phyloP scores from a whole-genome alignment of 2,113 vertebrate species.

The Clarias batrachus region DNA sequence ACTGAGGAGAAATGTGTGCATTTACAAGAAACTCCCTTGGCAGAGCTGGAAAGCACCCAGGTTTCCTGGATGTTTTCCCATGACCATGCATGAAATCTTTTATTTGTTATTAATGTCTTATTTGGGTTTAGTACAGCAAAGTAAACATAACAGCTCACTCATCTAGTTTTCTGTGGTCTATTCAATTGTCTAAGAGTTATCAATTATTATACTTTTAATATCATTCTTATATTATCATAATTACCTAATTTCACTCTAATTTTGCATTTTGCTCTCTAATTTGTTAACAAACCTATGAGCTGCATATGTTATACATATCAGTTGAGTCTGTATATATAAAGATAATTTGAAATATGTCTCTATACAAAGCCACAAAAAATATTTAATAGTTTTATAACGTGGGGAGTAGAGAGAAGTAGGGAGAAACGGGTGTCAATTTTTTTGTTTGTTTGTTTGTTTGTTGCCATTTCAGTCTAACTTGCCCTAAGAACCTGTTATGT shows the following conservation, averaged over 20 bases:
- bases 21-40: slow-evolving; percentile 49
- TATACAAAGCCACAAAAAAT: not conserved
- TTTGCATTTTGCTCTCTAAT: no score
- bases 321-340: not conserved
- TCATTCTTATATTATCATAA: not conserved
- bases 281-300: no score
- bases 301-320: not conserved
- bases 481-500: not conserved
- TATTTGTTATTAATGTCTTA: not conserved
- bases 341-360: not conserved
- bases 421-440: not conserved
- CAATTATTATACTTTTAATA: not conserved
- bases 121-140: not conserved
- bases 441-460: slow-evolving; percentile 1
- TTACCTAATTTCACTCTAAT: not conserved
- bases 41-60: slow-evolving; percentile 42
- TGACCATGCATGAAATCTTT: slow-evolving; percentile 3
- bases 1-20: slow-evolving; percentile 37
- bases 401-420: not conserved
- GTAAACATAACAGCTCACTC: not conserved
- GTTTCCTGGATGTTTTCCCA: slow-evolving; percentile 34
- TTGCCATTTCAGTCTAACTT: not conserved
- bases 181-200: not conserved
- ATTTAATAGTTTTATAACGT: not conserved
- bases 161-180: not conserved